A percentile compares a stretch with the other conserved stretches of the same genome.
Evolutionary conservation across 2,888 invertebrate species (phyloP).

Genomic region (Pemphredon lugubris): DNA sequence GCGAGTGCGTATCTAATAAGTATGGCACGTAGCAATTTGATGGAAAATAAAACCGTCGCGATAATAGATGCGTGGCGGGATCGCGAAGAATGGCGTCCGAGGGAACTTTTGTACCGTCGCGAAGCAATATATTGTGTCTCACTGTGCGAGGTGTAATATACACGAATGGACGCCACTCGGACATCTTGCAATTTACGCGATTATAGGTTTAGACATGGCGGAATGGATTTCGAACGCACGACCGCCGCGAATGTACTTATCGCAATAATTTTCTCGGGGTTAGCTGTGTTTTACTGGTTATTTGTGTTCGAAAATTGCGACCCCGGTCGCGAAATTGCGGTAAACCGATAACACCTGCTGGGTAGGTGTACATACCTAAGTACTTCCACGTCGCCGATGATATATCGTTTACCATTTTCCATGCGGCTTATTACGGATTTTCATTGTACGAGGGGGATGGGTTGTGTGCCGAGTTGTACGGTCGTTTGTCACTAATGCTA

Average conservation of each 20-base stretch:
- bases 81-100: too few species aligned
- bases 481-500: background rate
- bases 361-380: constrained; percentile 20
- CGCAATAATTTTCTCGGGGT: constrained; percentile 34
- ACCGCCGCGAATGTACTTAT: constrained; percentile 25
- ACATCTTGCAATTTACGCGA: constrained; percentile 23
- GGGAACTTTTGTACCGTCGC: background rate
- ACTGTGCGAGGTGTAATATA: background rate
- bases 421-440: constrained; percentile 25
- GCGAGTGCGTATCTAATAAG: too few species aligned
- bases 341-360: constrained; percentile 52
- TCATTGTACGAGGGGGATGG: constrained; percentile 7
- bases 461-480: background rate
- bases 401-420: constrained; percentile 16
- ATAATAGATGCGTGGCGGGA: too few species aligned
- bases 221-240: constrained; percentile 20
- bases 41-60: too few species aligned
- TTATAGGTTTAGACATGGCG: constrained; percentile 23
- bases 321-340: constrained; percentile 48
- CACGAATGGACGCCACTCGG: constrained; percentile 14
- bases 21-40: too few species aligned
- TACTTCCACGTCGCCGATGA: constrained; percentile 16
- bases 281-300: constrained; percentile 21
- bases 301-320: constrained; percentile 39
- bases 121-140: constrained; percentile 9